A percentile compares a stretch with the other conserved stretches of the same genome.
These are phyloP conservation scores for Scelioninae gen. 1 DNA, from an alignment of 2,888 invertebrate species.

Conservation along the genomic window DNA sequence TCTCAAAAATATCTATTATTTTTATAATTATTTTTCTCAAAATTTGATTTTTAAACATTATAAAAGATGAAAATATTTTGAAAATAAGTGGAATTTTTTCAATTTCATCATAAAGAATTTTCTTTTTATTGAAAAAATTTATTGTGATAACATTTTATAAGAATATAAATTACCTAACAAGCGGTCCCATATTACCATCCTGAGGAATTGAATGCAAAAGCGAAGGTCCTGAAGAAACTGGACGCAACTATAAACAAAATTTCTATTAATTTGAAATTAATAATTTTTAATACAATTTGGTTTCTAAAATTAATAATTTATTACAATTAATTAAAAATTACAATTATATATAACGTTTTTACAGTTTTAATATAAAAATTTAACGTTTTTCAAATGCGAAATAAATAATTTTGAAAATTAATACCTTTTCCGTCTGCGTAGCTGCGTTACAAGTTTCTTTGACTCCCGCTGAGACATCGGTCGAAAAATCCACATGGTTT, in stretches of 20 bases:
- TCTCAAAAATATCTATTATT: too few relatives aligned
- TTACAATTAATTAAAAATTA: neutral
- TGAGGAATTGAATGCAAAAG: slow-evolving; percentile 85
- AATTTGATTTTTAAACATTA: too few relatives aligned
- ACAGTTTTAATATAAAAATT: neutral
- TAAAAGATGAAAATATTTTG: too few relatives aligned
- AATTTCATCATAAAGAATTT: too few relatives aligned
- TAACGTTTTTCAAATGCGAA: slow-evolving; percentile 24
- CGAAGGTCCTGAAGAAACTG: slow-evolving; percentile 86
- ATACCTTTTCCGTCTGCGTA: slow-evolving; percentile 94
- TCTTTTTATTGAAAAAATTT: neutral
- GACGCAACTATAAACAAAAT: slow-evolving; percentile 84
- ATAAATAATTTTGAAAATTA: neutral
- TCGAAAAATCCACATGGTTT: slow-evolving; percentile 76
- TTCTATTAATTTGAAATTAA: neutral
- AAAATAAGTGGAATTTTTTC: too few relatives aligned
- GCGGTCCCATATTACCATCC: slow-evolving; percentile 85
- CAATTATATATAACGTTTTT: neutral
- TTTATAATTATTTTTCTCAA: too few relatives aligned
- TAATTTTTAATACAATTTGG: neutral
- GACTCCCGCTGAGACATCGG: slow-evolving; percentile 79
- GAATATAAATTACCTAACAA: slow-evolving; percentile 85
- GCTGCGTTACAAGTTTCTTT: slow-evolving; percentile 91
- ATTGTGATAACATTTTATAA: neutral
- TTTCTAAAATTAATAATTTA: neutral